Evolutionary conservation across 2,797 vertebrate genomes (phyloP), one percentile per base, ranked within the genome.

Genomic region (Danio jaintianensis): DNA sequence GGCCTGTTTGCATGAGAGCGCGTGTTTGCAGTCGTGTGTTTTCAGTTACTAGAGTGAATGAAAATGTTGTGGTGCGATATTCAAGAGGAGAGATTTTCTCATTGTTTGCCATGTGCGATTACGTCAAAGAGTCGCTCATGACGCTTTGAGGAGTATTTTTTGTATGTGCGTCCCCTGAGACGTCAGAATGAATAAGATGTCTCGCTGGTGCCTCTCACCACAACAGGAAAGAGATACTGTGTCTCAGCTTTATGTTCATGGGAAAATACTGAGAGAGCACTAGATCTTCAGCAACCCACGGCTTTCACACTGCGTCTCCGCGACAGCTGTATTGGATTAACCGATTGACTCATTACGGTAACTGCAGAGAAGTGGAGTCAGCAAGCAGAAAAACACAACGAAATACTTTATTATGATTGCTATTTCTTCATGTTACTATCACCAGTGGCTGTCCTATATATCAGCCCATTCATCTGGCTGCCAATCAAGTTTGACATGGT

Each of bases 81-180:
- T 58, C 52, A 61, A 69, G n/a, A 78, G 56, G 76, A 80, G 53
- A 67, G 15, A 56, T 73, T 48, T 85, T 78, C 78, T 58, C 75
- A 75, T 55, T 61, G 70, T 83, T 63, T 66, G 68, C 58, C 66
- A 83, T 77, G 78, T 81, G 81, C 7, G 43, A 75, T n/a, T 18
- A 78, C 67, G 43, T 10, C 7, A 58, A 56, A 42, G 48, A 79
- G 77, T 80, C 59, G 56, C 66, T 69, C 9, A 85, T 86, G 89
- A 84, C 3, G 88, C 89, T 91, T 91, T 89, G 89, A 69, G 69
- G 89, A 87, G 87, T 90, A 89, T 89, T 87, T 89, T 88, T 89
- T 68, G 70, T 62, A 45, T 20, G 64, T 59, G 80, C 85, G 89
- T 90, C 92, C 86, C 83, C 64, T 79, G 85, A 88, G 89, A 89